These are phyloP conservation scores for Drosophila mimetica DNA, from an alignment of 2,888 invertebrate species.

Conservation along the genomic window DNA sequence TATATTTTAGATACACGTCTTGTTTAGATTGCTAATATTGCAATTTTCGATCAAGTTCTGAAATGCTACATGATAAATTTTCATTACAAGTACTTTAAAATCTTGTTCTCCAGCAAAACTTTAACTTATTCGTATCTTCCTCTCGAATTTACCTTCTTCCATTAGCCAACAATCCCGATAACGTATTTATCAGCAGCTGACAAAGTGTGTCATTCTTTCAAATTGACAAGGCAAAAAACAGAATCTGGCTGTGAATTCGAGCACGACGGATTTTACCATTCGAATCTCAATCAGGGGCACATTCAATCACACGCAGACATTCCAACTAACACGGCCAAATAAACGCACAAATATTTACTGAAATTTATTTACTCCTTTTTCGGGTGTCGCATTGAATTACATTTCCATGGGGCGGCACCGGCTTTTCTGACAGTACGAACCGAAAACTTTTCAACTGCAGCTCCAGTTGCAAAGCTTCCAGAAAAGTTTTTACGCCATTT, in stretches of 20 bases:
- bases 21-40: too few species aligned
- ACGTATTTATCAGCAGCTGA: slow-evolving; percentile 30
- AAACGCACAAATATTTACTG: slow-evolving; percentile 55
- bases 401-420: slow-evolving; percentile 55
- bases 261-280: slow-evolving; percentile 23
- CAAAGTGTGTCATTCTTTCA: slow-evolving; percentile 28
- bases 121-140: too few species aligned
- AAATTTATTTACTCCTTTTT: slow-evolving; percentile 70
- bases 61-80: too few species aligned
- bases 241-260: slow-evolving; percentile 15
- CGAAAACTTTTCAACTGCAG: slow-evolving; percentile 58
- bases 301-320: slow-evolving; percentile 62
- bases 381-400: slow-evolving; percentile 63
- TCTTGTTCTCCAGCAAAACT: too few species aligned
- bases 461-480: slow-evolving; percentile 53
- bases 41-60: too few species aligned
- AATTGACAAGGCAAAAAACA: slow-evolving; percentile 38
- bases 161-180: slow-evolving; percentile 10
- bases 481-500: slow-evolving; percentile 64
- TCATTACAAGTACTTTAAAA: not conserved
- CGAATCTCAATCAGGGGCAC: slow-evolving; percentile 65
- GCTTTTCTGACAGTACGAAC: slow-evolving; percentile 53
- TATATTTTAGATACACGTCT: too few species aligned
- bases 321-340: slow-evolving; percentile 47
- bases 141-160: not conserved